A percentile compares a stretch with the other conserved stretches of the same genome.
These are phyloP conservation scores for Gobio occitaniae DNA, from an alignment of 2,797 vertebrate species.

Conservation along the genomic window DNA sequence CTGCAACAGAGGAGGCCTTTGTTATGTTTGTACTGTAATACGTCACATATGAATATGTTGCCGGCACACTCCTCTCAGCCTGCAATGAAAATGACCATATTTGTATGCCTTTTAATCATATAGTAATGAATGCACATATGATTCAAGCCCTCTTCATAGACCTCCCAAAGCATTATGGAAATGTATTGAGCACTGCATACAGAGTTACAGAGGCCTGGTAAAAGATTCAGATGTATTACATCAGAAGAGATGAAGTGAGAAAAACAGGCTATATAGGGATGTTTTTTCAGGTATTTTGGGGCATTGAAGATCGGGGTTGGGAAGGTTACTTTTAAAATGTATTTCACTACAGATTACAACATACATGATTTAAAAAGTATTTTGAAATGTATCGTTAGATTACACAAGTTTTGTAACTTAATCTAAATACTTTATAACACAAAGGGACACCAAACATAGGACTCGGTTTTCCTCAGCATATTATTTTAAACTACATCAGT, in stretches of 20 bases:
- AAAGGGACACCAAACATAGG: too few species aligned
- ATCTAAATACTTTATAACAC: too few species aligned
- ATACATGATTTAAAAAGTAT: too few species aligned
- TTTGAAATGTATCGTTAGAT: too few species aligned
- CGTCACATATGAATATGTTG: constrained; percentile 10
- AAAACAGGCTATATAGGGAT: not conserved
- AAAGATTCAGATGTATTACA: not conserved
- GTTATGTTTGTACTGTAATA: constrained; percentile 52
- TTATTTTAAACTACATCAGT: too few species aligned
- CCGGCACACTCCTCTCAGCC: constrained; percentile 1
- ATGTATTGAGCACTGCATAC: not conserved
- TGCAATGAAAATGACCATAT: constrained; percentile 1
- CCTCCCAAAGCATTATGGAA: not conserved
- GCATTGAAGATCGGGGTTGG: not conserved
- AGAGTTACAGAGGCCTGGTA: not conserved
- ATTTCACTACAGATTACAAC: too few species aligned
- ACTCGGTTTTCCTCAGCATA: too few species aligned
- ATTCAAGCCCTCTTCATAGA: constrained; percentile 12
- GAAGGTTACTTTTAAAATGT: too few species aligned
- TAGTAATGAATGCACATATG: not conserved
- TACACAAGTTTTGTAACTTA: too few species aligned
- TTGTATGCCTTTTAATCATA: not conserved
- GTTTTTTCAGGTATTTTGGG: not conserved
- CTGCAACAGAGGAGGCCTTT: constrained; percentile 60
- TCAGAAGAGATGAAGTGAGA: not conserved